phyloP scores from a whole-genome alignment of 92 coral and sea anemone genomes.

The Galaxea fascicularis region DNA sequence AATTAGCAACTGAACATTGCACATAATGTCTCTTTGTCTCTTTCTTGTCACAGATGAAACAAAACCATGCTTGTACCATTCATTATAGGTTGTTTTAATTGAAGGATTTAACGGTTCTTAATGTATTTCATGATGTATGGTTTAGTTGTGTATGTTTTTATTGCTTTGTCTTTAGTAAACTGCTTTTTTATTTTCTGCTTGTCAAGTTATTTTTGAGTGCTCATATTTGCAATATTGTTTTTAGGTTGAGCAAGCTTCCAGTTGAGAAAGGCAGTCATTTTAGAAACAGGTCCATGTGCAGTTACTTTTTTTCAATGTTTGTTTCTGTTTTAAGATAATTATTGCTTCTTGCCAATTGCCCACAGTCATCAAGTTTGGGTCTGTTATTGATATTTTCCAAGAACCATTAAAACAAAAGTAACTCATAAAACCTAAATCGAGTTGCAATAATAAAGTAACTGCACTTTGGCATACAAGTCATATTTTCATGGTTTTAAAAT shows the following conservation, averaged over 20 bases:
- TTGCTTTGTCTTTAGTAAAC: background rate
- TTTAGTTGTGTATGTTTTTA: background rate
- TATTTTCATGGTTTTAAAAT: background rate
- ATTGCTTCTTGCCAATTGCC: background rate
- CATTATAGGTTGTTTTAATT: too few species aligned
- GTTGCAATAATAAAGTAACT: background rate
- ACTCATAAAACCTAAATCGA: background rate
- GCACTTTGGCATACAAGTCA: background rate
- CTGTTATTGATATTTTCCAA: too few species aligned
- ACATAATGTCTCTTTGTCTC: too few species aligned
- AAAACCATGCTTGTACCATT: too few species aligned
- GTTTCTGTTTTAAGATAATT: background rate
- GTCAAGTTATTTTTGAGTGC: slow-evolving; percentile 27
- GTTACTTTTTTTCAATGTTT: slow-evolving; percentile 60
- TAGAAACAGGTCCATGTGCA: slow-evolving; percentile 84
- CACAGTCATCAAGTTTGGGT: too few species aligned
- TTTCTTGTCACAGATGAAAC: too few species aligned
- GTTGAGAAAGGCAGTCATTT: slow-evolving; percentile 84
- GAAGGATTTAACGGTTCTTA: too few species aligned
- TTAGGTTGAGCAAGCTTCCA: slow-evolving; percentile 92
- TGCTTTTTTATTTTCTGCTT: background rate
- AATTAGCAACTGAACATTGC: too few species aligned
- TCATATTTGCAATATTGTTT: slow-evolving; percentile 77
- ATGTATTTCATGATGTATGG: too few species aligned
- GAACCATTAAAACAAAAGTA: background rate